Evolutionary conservation across 2,888 invertebrate species (phyloP), one percentile per base, ranked within the genome.

Genomic region (Fragum whitleyi): DNA sequence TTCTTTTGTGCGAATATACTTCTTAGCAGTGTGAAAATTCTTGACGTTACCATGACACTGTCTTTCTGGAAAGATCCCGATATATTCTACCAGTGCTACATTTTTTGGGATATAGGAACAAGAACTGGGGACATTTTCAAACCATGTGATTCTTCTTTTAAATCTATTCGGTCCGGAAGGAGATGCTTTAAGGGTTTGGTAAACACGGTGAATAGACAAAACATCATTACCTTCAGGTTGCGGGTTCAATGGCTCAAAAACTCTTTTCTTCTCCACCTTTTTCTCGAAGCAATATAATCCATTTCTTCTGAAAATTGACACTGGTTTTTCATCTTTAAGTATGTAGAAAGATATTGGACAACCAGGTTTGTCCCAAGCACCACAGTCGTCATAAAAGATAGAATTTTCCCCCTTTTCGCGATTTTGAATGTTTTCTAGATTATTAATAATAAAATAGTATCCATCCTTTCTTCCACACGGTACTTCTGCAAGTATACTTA

Each of bases 321-420:
- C 11, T 6, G 61, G 23, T 61, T 47, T 36, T 7, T 42, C 32
- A 5, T 42, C 32, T 11, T 19, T 1, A 14, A 69, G 7, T 3
- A 62, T 11, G 29, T 69, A 76, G 21, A 61, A 26, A 16, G 32
- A 11, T 32, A 26, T 42, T 32, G 70, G 77, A 28, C 47, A 53
- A 0, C 71, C 26, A 7, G 71, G 2, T 21, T 62, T 53, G 2
- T 26, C 16, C 77, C 77, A 71, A 7, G 70, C 70, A 3, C 70
- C 71, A 16, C 77, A 70, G 39, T 77, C 77, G 42, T 77, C 77
- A 70, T 71, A 77, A 29, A 61, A 47, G 9, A 53, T 47, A 6
- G 51, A 11, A 16, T 47, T 70, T n/a, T 71, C 16, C 2, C 53
- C 65, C 1, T 53, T 23, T 53, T 61, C 29, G n/a, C 51, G 26